Conservation (phyloP, 2,797 vertebrate genomes). For the Syngnathus acus region DNA sequence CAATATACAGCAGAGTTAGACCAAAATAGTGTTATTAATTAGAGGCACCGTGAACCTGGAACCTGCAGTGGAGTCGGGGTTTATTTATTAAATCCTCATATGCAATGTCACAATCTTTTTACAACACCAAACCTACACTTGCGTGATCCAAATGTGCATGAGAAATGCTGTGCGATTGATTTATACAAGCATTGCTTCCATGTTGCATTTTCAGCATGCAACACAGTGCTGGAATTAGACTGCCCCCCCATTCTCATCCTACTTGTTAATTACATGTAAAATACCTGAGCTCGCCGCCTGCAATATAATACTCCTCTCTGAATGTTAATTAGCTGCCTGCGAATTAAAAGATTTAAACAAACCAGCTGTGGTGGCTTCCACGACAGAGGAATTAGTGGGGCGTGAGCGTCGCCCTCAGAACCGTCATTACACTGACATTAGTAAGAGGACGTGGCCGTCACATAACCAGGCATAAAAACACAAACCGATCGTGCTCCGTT, state of each 20-base stretch:
- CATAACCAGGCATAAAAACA: conserved; percentile 15
- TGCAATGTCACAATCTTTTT: background rate
- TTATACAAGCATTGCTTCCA: conserved; percentile 47
- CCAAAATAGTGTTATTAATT: too few species aligned
- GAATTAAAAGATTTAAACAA: conserved; percentile 74
- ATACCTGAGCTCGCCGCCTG: conserved; percentile 63
- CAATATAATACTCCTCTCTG: conserved; percentile 56
- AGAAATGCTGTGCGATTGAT: conserved; percentile 53
- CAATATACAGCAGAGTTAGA: too few species aligned
- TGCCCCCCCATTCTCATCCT: conserved; percentile 25
- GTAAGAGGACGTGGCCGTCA: conserved; percentile 51
- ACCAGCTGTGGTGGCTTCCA: conserved; percentile 70
- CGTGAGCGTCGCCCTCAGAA: conserved; percentile 70
- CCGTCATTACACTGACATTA: conserved; percentile 71
- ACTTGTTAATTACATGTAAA: conserved; percentile 66
- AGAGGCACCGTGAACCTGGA: too few species aligned
- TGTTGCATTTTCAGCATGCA: conserved; percentile 43
- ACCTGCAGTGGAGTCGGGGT: too few species aligned
- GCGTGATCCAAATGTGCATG: conserved; percentile 45
- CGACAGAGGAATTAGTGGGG: conserved; percentile 72
- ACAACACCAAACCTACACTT: conserved; percentile 37
- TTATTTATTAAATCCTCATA: background rate
- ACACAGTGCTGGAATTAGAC: conserved; percentile 16
- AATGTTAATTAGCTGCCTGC: conserved; percentile 74
- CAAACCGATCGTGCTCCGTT: conserved; percentile 69